Evolutionary conservation across 2,113 vertebrate genomes (phyloP).

Genomic region (Martes martes): DNA sequence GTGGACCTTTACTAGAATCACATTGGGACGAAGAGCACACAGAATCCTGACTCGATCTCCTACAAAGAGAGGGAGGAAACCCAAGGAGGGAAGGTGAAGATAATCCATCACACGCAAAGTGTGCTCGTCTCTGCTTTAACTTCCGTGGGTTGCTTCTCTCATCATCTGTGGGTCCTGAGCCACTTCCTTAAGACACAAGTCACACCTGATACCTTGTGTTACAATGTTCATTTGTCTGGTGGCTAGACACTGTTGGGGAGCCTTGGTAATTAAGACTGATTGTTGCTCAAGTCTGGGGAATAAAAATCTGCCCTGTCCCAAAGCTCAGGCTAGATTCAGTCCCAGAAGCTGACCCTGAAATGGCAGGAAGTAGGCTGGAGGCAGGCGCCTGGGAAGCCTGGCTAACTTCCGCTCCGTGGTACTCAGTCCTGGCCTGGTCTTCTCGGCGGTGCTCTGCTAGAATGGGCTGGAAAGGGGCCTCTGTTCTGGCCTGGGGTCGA

Average conservation of each 20-base stretch:
- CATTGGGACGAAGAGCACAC: constrained; percentile 58
- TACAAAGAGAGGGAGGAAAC: not conserved
- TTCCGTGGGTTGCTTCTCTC: not conserved
- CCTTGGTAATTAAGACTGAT: not conserved
- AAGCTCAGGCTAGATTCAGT: not conserved
- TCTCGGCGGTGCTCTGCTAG: not conserved
- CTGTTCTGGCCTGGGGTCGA: not conserved
- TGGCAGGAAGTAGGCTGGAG: not conserved
- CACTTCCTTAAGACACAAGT: not conserved
- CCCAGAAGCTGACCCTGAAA: not conserved
- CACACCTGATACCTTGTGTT: not conserved
- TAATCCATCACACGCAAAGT: not conserved
- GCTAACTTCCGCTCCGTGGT: not conserved
- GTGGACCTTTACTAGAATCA: constrained; percentile 65
- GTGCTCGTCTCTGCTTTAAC: not conserved
- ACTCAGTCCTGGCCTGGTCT: not conserved
- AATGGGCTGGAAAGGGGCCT: not conserved
- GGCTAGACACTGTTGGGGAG: not conserved
- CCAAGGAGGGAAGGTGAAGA: not conserved
- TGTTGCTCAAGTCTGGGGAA: not conserved
- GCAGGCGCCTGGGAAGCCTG: not conserved
- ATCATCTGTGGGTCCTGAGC: not conserved
- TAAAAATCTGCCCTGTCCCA: not conserved
- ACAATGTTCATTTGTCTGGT: not conserved
- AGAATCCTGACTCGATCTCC: constrained; percentile 69